Evolutionary conservation across 2,888 invertebrate species (phyloP).

Genomic region (Leucozona laternaria): DNA sequence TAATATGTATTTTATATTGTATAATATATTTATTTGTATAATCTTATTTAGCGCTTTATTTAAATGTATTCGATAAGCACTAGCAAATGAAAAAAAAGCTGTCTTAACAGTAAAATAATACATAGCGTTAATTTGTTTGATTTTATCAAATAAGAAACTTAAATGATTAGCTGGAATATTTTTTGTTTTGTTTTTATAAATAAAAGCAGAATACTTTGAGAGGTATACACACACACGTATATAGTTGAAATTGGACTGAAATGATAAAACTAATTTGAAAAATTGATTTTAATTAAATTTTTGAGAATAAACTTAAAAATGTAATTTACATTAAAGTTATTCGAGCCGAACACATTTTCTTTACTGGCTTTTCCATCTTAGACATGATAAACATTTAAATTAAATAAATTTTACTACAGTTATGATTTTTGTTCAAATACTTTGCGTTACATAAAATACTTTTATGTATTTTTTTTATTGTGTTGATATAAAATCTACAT

Average conservation of each 20-base stretch:
- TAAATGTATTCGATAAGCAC: conserved; percentile 18
- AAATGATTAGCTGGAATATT: conserved; percentile 43
- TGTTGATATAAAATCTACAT: conserved; percentile 75
- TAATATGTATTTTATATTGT: conserved; percentile 26
- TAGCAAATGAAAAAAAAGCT: conserved; percentile 52
- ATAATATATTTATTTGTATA: conserved; percentile 33
- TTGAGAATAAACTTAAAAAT: neutral
- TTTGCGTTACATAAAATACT: conserved; percentile 24
- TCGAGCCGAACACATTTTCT: conserved; percentile 9
- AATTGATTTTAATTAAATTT: neutral
- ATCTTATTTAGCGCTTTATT: conserved; percentile 38
- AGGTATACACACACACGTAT: neutral
- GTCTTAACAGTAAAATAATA: conserved; percentile 33
- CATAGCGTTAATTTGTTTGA: conserved; percentile 5
- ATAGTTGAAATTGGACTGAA: neutral
- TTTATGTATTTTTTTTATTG: conserved; percentile 37
- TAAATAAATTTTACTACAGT: conserved; percentile 48
- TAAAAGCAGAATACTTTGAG: conserved; percentile 17
- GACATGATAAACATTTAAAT: neutral
- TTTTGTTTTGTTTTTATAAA: neutral
- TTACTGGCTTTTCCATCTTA: neutral
- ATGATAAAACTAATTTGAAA: neutral
- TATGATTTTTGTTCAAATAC: conserved; percentile 37
- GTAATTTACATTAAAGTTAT: neutral
- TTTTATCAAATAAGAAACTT: conserved; percentile 33